Percentiles rank a stretch among this genome's conserved stretches.
Evolutionary conservation across 1,140 invertebrate genomes (phyloP).

Genomic region (Drosophila asahinai): DNA sequence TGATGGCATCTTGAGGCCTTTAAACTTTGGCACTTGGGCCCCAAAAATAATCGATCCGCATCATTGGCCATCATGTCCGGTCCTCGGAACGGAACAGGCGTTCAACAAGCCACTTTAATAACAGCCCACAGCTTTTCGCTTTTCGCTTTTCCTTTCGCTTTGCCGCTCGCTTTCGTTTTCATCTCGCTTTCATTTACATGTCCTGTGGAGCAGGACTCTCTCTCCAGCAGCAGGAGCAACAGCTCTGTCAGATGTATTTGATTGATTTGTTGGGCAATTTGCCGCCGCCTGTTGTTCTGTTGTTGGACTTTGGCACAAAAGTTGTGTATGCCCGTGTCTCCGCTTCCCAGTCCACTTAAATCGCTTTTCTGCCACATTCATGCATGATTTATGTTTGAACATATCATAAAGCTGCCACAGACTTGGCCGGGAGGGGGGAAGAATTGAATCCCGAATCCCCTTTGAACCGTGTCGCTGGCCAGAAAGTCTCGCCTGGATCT

Average conservation of each 20-base stretch:
- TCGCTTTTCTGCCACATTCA: constrained; percentile 53
- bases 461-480: constrained; percentile 12
- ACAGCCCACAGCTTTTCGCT: constrained; percentile 24
- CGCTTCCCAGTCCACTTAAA: constrained; percentile 32
- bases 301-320: constrained; percentile 26
- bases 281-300: constrained; percentile 40
- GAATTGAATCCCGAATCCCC: background rate
- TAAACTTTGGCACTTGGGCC: constrained; percentile 31
- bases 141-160: background rate
- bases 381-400: constrained; percentile 53
- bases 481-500: constrained; percentile 18
- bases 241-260: constrained; percentile 46
- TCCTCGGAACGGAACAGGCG: background rate
- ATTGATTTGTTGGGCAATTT: constrained; percentile 59
- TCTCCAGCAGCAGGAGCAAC: background rate
- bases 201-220: constrained; percentile 20
- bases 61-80: constrained; percentile 35
- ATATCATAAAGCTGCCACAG: constrained; percentile 44
- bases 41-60: constrained; percentile 42
- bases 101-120: constrained; percentile 43
- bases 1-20: constrained; percentile 26
- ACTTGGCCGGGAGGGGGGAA: constrained; percentile 2
- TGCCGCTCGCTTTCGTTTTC: constrained; percentile 13
- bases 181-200: constrained; percentile 43
- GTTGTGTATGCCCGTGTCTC: constrained; percentile 38